These are phyloP conservation scores for Cinara cedri DNA, from an alignment of 2,888 invertebrate genomes.

Conservation along the genomic window DNA sequence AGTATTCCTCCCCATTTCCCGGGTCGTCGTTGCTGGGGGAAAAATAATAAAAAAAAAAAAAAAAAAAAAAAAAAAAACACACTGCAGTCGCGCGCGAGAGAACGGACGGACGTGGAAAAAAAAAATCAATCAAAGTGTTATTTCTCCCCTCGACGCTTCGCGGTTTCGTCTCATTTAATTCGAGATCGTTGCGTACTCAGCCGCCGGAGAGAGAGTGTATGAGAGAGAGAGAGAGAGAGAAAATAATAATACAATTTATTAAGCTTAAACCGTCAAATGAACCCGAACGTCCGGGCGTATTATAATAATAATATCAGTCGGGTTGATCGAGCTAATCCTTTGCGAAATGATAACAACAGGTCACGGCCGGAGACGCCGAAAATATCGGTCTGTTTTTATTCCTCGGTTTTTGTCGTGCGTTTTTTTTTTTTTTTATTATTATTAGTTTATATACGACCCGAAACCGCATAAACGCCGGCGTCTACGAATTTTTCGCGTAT, in stretches of 20 bases:
- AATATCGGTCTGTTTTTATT: conserved; percentile 5
- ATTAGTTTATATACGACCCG: too few species aligned
- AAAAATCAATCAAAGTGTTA: conserved; percentile 48
- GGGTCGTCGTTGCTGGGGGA: neutral
- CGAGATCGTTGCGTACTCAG: conserved; percentile 17
- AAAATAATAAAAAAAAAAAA: neutral
- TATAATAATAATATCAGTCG: neutral
- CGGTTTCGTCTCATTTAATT: conserved; percentile 49
- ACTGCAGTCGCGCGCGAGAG: neutral
- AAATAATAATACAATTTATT: neutral
- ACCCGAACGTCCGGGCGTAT: conserved; percentile 24
- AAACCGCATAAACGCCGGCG: too few species aligned
- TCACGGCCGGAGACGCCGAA: conserved; percentile 6
- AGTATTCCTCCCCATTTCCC: conserved; percentile 37
- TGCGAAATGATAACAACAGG: conserved; percentile 13
- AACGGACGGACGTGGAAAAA: conserved; percentile 8
- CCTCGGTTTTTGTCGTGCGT: too few species aligned
- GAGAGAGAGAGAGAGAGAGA: too few species aligned
- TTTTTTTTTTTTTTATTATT: too few species aligned
- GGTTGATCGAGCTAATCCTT: conserved; percentile 11
- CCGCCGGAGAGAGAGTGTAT: neutral
- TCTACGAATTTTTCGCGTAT: too few species aligned
- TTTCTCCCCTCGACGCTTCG: neutral
- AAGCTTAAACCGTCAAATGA: conserved; percentile 19
- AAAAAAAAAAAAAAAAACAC: conserved; percentile 9